Evolutionary conservation across 2,888 invertebrate species (phyloP), one percentile per base, ranked within the genome.

Genomic region (Leucozona laternaria): DNA sequence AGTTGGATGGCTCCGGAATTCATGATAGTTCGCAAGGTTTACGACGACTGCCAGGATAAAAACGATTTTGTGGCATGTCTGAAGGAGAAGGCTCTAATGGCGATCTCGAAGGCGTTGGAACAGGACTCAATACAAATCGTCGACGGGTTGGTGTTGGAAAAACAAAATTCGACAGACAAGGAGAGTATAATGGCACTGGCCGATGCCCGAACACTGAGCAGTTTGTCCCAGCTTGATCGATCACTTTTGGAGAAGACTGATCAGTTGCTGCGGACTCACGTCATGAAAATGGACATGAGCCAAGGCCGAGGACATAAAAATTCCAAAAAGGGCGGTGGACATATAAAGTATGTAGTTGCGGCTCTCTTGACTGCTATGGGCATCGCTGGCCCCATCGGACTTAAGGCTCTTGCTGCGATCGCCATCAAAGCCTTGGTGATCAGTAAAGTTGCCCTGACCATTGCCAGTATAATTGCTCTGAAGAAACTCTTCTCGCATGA

Each of bases 401-500:
- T 96, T 89, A 96, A 96, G 92, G 95, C 95, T 31, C 92, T 96
- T 88, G 95, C 95, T 73, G 93, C 95, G 34, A 95, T 96, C 89
- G 96, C 96, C 62, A 95, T 95, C 60, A 95, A 96, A 91, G 95
- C 96, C 43, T 93, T 96, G 87, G 94, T 96, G 85, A 95, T 96
- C 88, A 95, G 95, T 91, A 96, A 96, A 91, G 95, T 96, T 62
- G 96, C 96, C 2, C 92, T 96, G 79, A 95, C 96, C 82, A 95
- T 96, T 89, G 95, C 96, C 84, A 95, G 95, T 73, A 95, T 96
- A 79, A 95, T 96, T 89, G 95, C 95, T 25, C 92, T 96, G 89
- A 96, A 95, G 93, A 96, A 96, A 91, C 93, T 96, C 88, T 95
- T 96, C 93, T 95, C 95, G 84, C 95, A 95, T 88, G 95, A 95